These are phyloP conservation scores for Parapristionchus giblindavisi DNA, from an alignment of 2,888 invertebrate species.

Conservation along the genomic window DNA sequence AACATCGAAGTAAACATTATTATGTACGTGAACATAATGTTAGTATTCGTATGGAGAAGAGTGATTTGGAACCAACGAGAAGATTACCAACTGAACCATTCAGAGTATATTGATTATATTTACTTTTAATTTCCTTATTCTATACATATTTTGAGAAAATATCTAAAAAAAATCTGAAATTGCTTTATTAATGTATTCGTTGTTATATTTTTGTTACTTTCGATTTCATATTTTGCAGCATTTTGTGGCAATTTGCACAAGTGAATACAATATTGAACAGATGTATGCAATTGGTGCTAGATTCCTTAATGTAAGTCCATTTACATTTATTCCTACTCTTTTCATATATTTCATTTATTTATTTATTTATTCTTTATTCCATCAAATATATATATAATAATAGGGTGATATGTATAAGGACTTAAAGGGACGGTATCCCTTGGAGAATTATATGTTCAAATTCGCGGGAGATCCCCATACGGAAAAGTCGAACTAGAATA, in stretches of 20 bases:
- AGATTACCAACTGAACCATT: constrained; percentile 16
- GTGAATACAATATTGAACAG: constrained; percentile 33
- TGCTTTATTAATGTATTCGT: too few relatives aligned
- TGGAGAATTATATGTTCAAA: too few relatives aligned
- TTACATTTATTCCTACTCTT: too few relatives aligned
- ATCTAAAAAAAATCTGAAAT: not conserved
- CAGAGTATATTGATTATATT: not conserved
- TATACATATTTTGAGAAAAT: not conserved
- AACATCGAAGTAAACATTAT: constrained; percentile 19
- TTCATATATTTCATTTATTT: not conserved
- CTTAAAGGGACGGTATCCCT: too few relatives aligned
- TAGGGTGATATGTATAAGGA: too few relatives aligned
- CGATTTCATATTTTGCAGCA: not conserved
- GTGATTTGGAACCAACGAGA: constrained; percentile 29
- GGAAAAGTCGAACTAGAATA: too few relatives aligned
- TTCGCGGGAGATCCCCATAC: too few relatives aligned
- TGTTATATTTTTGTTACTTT: too few relatives aligned
- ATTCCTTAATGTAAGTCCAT: constrained; percentile 20
- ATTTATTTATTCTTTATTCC: not conserved
- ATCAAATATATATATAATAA: too few relatives aligned
- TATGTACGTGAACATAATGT: constrained; percentile 23
- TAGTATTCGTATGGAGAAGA: constrained; percentile 36
- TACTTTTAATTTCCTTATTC: not conserved
- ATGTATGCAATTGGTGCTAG: constrained; percentile 16
- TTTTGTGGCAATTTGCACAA: constrained; percentile 20